These are phyloP conservation scores for Cryptoprocta ferox DNA, from an alignment of 2,797 vertebrate species.

Conservation along the genomic window DNA sequence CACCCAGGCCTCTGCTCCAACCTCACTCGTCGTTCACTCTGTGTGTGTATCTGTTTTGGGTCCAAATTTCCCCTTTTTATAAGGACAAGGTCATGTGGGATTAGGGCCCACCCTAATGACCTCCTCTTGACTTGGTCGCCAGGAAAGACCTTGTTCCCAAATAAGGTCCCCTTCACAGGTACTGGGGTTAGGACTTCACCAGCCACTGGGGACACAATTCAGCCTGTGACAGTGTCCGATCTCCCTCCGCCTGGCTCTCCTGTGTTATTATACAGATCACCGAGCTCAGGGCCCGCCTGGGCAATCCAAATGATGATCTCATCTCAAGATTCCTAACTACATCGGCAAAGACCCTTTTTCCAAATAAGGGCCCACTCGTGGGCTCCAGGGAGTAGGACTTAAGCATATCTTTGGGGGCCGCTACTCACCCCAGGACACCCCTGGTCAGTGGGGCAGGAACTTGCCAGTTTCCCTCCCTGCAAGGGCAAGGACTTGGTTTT, in stretches of 20 bases:
- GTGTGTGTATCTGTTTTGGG: too few relatives aligned
- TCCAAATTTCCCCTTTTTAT: neutral
- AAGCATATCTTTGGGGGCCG: too few relatives aligned
- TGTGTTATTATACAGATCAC: neutral
- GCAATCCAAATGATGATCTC: too few relatives aligned
- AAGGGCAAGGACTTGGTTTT: neutral
- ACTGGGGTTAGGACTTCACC: neutral
- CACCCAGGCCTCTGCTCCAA: neutral
- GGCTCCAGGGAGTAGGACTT: neutral
- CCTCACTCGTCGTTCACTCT: rapidly evolving
- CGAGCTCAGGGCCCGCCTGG: neutral
- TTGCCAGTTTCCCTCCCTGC: neutral
- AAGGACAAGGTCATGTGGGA: neutral
- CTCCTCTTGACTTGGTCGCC: neutral
- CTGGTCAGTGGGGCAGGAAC: neutral
- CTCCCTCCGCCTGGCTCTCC: neutral
- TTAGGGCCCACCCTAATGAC: neutral
- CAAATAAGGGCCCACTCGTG: neutral
- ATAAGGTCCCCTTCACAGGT: neutral
- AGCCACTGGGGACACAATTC: neutral
- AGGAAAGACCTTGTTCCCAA: neutral
- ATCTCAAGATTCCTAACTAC: neutral
- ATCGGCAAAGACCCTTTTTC: neutral
- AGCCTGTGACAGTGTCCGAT: rapidly evolving
- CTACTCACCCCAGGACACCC: rapidly evolving